Base-by-base conservation (phyloP, 2,888 invertebrate genomes). In the Bellardia pandia region DNA sequence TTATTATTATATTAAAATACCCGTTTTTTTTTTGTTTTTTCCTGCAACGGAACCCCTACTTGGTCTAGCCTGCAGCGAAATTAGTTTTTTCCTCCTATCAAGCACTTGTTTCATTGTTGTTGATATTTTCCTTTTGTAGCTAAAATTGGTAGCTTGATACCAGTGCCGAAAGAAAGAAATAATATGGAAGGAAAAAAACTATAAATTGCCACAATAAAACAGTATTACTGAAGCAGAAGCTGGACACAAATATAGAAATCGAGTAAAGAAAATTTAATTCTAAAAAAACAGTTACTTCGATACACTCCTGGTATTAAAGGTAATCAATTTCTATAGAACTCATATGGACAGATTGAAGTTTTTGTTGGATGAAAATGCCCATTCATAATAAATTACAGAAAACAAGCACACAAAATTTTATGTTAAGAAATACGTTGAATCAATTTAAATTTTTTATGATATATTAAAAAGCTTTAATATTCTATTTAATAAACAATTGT, bases 81-180 rank as follows among this genome's bases (percentile, higher is more conserved):
- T 71, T 60, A 45, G 45, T 45, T 58, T 78, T 37, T 69, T 42
- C 9, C 16, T 30, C 5, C 45, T 30, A 30, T 58, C 56, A 30
- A 60, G 30, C 60, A 79, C 60, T 79, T 71, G 48, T 48, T 79
- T 79, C 37, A 80, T 80, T 80, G 62, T 64, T 80, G 53, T 33
- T 5, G n/a, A 66, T 42, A 51, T 30, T 23, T 58, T 58, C n/a
- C 71, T 71, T 6, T 23, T 33, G 33, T 45, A 75, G 56, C 71
- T 80, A 56, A 85, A 85, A 76, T 76, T 85, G 85, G 53, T 85
- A 85, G 53, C 69, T 23, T 23, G 53, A 60, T 69, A 60, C 14
- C 14, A 69, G 53, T 74, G 69, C 78, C 45, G 33, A 48, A 42
- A 62, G 30, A 69, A 78, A 77, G 9, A 9, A 30, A 23, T 42